phyloP scores from a whole-genome alignment of 2,113 vertebrate genomes.

The Caranx ignobilis region DNA sequence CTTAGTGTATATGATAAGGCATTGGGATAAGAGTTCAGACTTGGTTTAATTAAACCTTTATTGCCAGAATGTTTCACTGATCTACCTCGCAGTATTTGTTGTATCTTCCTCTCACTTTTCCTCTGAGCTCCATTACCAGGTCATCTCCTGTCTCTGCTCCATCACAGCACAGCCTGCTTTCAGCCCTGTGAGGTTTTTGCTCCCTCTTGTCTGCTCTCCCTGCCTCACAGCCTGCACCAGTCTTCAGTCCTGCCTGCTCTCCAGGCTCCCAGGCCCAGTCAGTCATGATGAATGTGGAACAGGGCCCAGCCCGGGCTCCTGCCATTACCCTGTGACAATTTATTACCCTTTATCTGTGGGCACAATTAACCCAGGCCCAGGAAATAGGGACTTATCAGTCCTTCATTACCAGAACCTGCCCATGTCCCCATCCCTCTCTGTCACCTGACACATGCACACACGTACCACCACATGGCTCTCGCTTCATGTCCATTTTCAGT shows the following conservation, averaged over 20 bases:
- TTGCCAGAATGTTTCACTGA: neutral
- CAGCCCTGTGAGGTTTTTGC: slow-evolving; percentile 24
- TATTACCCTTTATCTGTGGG: slow-evolving; percentile 84
- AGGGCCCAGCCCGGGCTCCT: slow-evolving; percentile 69
- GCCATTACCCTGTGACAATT: slow-evolving; percentile 81
- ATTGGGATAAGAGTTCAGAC: neutral
- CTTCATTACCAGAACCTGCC: slow-evolving; percentile 80
- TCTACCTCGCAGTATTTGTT: neutral
- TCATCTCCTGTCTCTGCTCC: slow-evolving; percentile 27
- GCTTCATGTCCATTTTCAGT: slow-evolving; percentile 29
- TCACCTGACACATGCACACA: slow-evolving; percentile 65
- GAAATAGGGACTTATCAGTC: slow-evolving; percentile 83
- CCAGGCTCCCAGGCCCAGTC: slow-evolving; percentile 44
- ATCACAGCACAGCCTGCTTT: slow-evolving; percentile 11
- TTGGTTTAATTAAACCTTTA: slow-evolving; percentile 6
- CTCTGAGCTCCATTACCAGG: slow-evolving; percentile 1
- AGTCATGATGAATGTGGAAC: slow-evolving; percentile 81
- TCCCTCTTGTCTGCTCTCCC: slow-evolving; percentile 7
- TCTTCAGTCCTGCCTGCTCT: slow-evolving; percentile 45
- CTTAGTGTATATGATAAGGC: neutral
- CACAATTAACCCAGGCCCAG: slow-evolving; percentile 83
- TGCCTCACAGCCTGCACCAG: slow-evolving; percentile 23
- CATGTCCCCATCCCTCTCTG: slow-evolving; percentile 80
- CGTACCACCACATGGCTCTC: slow-evolving; percentile 7
- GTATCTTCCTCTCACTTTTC: slow-evolving; percentile 6